These are phyloP conservation scores for Eupeodes luniger DNA, from an alignment of 2,888 invertebrate genomes.

Conservation along the genomic window DNA sequence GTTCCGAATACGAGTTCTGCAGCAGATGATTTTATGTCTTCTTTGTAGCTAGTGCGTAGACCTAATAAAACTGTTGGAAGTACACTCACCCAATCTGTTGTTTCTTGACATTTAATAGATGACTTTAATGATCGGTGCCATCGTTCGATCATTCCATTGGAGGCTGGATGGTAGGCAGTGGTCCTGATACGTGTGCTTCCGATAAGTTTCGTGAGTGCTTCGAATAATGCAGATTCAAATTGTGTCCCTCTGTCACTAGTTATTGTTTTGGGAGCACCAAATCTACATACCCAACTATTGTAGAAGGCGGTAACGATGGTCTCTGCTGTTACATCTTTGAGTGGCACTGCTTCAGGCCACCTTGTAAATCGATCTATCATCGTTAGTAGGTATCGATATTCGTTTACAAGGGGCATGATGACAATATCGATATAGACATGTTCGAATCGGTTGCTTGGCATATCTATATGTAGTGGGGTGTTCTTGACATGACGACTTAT, in stretches of 20 bases:
- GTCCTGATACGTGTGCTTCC: conserved; percentile 31
- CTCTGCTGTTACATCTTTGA: conserved; percentile 35
- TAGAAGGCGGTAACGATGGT: conserved; percentile 24
- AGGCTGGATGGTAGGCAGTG: conserved; percentile 25
- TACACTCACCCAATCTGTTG: conserved; percentile 26
- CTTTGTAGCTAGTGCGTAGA: conserved; percentile 78
- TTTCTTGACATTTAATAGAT: not conserved
- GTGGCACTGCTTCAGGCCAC: conserved; percentile 50
- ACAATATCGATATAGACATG: no score
- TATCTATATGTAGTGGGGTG: no score
- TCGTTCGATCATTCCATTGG: conserved; percentile 42
- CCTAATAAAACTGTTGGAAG: conserved; percentile 77
- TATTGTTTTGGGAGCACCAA: conserved; percentile 37
- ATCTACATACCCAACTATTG: conserved; percentile 23
- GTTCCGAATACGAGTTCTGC: conserved; percentile 47
- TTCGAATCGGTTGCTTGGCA: no score
- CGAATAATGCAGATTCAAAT: conserved; percentile 26
- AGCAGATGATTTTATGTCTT: conserved; percentile 76
- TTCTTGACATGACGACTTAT: no score
- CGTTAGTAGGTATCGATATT: no score
- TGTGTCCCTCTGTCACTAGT: conserved; percentile 36
- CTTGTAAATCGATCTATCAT: no score
- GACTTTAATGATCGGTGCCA: conserved; percentile 36
- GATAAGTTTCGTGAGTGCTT: not conserved
- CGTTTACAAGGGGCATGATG: no score